Base-by-base conservation (phyloP, 2,797 vertebrate genomes). In the Alectoris magna region DNA sequence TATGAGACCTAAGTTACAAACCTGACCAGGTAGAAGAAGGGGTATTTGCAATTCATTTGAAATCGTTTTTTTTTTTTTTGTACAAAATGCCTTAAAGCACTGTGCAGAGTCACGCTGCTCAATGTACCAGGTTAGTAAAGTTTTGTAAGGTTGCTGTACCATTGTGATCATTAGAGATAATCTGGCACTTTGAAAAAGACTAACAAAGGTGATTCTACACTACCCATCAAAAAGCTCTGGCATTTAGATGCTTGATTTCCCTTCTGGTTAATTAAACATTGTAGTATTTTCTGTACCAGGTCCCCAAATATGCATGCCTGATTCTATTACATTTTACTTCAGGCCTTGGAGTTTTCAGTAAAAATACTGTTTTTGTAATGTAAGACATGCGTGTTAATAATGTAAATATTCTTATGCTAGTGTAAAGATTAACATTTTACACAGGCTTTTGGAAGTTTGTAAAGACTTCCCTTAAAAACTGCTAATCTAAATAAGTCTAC, bases 1-100 rank as follows among this genome's bases (percentile, higher is more conserved):
- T 59, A 84, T 19, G 39, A 86, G 62, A 64, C 53, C 58, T 83
- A 77, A 90, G 74, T 66, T 69, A 76, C 69, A 93, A 87, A 92
- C 66, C 39, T 67, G 84, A 43, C 44, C 11, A 75, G 67, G 59
- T 46, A 90, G 79, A 91, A 74, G 49, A 90, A 84, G 39, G 6
- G 16, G 56, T 38, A 70, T 17, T 73, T 91, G n/a, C 55, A 78
- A 86, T 69, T 83, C 9, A 1, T 46, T 63, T 87, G 62, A 69
- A 94, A 83, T 36, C 22, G 14, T 21, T 78, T 86, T 53, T 90
- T 67, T 63, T 51, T 23, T 78, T 86, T 53, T 90, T 67, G 67
- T 51, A 92, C 72, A 56, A 71, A 71, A 70, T 22, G 16, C 43
- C 26, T 31, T 51, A 5, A 11, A 34, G 41, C 70, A 56, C 38